Evolutionary conservation across 1,140 invertebrate genomes (phyloP).

Genomic region (Ceratina calcarata): DNA sequence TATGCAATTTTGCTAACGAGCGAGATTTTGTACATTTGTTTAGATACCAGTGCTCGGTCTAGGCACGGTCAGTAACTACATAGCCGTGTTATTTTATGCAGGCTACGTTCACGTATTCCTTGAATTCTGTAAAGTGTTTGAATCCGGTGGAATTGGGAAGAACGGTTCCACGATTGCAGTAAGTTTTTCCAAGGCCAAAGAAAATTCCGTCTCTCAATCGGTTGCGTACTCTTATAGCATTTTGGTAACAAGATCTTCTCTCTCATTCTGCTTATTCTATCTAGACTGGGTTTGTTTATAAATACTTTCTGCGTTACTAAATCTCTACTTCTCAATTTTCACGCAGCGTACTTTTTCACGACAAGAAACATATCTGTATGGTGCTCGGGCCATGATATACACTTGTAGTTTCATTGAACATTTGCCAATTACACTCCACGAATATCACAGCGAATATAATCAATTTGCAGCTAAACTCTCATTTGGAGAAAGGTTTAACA

Average conservation of each 20-base stretch:
- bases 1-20: slow-evolving; percentile 47
- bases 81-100: slow-evolving; percentile 83
- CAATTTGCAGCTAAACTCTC: no score
- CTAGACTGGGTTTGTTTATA: slow-evolving; percentile 10
- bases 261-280: slow-evolving; percentile 50
- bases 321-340: slow-evolving; percentile 22
- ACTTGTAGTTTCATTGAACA: background rate
- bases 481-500: no score
- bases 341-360: slow-evolving; percentile 19
- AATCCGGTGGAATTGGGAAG: slow-evolving; percentile 91
- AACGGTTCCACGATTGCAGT: slow-evolving; percentile 96
- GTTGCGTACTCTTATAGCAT: slow-evolving; percentile 40
- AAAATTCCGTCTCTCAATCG: background rate
- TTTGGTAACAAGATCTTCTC: slow-evolving; percentile 41
- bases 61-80: slow-evolving; percentile 81
- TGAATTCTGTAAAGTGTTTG: slow-evolving; percentile 85
- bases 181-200: slow-evolving; percentile 79
- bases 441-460: no score
- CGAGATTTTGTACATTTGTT: slow-evolving; percentile 72
- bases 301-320: slow-evolving; percentile 35
- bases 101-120: slow-evolving; percentile 85
- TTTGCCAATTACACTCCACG: no score
- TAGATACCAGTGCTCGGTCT: slow-evolving; percentile 83
- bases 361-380: slow-evolving; percentile 18
- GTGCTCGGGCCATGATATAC: slow-evolving; percentile 3